Evolutionary conservation across 2,888 invertebrate species (phyloP).

Genomic region (Cerceris rybyensis): DNA sequence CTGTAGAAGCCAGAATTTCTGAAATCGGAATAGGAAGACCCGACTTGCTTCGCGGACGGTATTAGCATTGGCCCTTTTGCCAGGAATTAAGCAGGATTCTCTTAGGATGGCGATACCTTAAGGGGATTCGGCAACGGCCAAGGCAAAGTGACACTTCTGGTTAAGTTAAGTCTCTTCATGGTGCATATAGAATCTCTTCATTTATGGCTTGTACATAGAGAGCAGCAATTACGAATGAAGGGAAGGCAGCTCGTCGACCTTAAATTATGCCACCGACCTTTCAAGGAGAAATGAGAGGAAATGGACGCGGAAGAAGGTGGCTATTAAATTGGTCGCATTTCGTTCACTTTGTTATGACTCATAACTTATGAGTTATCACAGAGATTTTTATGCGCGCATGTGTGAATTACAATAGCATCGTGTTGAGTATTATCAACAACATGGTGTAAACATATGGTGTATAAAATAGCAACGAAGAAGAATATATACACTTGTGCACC

Average conservation of each 20-base stretch:
- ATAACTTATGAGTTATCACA: no score
- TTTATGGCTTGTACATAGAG: slow-evolving; percentile 27
- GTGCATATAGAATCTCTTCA: slow-evolving; percentile 26
- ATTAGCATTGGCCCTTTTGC: slow-evolving; percentile 7
- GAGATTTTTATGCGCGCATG: no score
- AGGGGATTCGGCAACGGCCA: slow-evolving; percentile 27
- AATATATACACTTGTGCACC: no score
- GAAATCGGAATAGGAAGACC: slow-evolving; percentile 6
- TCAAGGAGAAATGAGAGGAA: background rate
- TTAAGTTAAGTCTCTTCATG: slow-evolving; percentile 21
- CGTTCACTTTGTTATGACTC: no score
- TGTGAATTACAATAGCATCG: no score
- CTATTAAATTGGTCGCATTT: background rate
- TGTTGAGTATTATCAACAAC: no score
- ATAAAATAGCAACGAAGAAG: no score
- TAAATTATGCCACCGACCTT: slow-evolving; percentile 46
- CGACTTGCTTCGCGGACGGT: slow-evolving; percentile 4
- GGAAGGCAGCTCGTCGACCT: slow-evolving; percentile 26
- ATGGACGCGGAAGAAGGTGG: background rate
- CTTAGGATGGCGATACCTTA: slow-evolving; percentile 1
- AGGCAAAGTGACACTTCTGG: slow-evolving; percentile 43
- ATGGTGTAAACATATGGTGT: no score
- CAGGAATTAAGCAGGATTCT: slow-evolving; percentile 21
- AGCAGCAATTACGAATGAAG: slow-evolving; percentile 48
- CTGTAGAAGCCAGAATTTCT: slow-evolving; percentile 8